phyloP scores from a whole-genome alignment of 2,113 vertebrate genomes.

The Tringa solitaria region DNA sequence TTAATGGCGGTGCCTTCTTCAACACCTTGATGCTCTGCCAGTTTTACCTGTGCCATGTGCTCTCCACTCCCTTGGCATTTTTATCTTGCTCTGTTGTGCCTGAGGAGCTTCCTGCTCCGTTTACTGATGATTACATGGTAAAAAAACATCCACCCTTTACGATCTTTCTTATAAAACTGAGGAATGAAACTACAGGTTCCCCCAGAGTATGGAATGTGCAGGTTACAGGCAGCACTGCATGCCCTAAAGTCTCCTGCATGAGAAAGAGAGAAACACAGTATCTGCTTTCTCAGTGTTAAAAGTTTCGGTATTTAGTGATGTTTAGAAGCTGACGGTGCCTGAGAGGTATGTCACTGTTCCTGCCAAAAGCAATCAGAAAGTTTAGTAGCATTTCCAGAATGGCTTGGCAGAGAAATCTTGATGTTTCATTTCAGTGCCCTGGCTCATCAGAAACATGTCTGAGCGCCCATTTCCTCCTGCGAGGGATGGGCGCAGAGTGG shows the following conservation, averaged over 20 bases:
- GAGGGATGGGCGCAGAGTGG: background rate
- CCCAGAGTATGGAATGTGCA: background rate
- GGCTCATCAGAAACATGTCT: background rate
- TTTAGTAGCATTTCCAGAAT: background rate
- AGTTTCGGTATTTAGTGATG: background rate
- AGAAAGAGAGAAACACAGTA: background rate
- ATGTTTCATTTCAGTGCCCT: background rate
- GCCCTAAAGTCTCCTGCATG: background rate
- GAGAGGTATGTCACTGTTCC: background rate
- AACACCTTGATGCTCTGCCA: conserved; percentile 12
- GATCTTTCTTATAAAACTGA: background rate
- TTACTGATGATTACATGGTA: background rate
- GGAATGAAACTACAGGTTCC: background rate
- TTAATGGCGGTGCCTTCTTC: background rate
- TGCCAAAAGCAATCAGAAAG: background rate
- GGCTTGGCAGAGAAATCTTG: background rate
- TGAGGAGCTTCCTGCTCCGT: conserved; percentile 7
- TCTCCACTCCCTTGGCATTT: background rate
- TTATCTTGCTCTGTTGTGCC: conserved; percentile 1
- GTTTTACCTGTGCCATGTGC: conserved; percentile 2
- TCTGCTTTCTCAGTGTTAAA: background rate
- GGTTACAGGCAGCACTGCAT: fast-evolving
- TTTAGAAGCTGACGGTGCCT: background rate
- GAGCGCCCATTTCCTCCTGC: fast-evolving
- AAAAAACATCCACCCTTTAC: background rate